phyloP scores from a whole-genome alignment of 2,888 invertebrate species.

The Trichogramma evanescens region DNA sequence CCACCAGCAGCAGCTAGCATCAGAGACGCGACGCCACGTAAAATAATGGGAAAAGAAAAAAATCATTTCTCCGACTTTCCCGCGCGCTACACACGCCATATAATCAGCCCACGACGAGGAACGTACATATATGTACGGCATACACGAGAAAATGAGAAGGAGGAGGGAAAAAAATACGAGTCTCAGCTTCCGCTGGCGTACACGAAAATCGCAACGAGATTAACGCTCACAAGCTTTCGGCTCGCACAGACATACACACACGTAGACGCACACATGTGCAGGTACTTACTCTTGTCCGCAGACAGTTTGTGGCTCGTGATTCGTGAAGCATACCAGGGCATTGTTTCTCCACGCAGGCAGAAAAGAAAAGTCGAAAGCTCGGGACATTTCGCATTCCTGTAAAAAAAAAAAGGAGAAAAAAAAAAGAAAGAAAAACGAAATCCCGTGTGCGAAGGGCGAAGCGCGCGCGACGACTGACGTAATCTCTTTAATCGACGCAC shows the following conservation, averaged over 20 bases:
- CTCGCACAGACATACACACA: neutral
- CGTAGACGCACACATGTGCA: neutral
- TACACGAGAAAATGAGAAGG: too few species aligned
- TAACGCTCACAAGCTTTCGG: neutral
- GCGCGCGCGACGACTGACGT: neutral
- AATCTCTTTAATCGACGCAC: neutral
- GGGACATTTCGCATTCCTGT: slow-evolving; percentile 1
- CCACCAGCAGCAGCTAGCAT: too few species aligned
- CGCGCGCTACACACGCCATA: too few species aligned
- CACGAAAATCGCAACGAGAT: slow-evolving; percentile 1
- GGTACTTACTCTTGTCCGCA: neutral
- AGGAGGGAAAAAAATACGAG: too few species aligned
- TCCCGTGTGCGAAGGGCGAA: slow-evolving; percentile 4
- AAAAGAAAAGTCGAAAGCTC: neutral
- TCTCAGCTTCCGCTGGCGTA: neutral
- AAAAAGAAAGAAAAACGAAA: too few species aligned
- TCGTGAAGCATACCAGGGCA: neutral
- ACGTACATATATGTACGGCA: too few species aligned
- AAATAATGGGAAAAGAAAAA: too few species aligned
- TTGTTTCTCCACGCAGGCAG: slow-evolving; percentile 2
- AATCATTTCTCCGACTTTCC: too few species aligned
- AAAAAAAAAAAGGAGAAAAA: slow-evolving; percentile 2
- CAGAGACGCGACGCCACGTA: too few species aligned
- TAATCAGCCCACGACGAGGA: too few species aligned
- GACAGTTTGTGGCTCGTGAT: neutral